Percentiles rank a stretch among this genome's conserved stretches.
These are phyloP conservation scores for Anthonomus grandis DNA, from an alignment of 1,140 invertebrate genomes.

Conservation along the genomic window DNA sequence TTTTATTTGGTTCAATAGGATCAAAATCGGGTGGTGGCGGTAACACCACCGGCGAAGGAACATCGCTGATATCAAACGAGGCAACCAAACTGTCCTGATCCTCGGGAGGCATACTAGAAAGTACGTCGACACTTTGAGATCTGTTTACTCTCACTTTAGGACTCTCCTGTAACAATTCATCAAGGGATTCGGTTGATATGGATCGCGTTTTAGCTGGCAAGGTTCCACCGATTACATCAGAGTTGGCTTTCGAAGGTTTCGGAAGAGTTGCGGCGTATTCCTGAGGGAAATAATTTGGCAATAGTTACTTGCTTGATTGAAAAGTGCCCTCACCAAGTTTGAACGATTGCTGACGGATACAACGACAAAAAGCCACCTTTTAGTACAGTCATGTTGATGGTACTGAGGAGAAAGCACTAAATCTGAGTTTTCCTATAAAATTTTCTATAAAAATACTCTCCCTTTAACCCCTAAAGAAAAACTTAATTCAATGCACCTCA, in stretches of 20 bases:
- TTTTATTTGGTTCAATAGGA: not conserved
- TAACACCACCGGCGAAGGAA: not conserved
- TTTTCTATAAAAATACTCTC: too few relatives aligned
- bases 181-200: slow-evolving; percentile 11
- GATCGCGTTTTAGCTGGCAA: slow-evolving; percentile 10
- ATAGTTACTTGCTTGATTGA: not conserved
- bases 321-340: too few relatives aligned
- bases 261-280: slow-evolving; percentile 32
- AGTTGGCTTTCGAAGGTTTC: slow-evolving; percentile 24
- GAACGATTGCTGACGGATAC: too few relatives aligned
- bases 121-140: slow-evolving; percentile 6
- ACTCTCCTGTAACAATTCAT: too few relatives aligned
- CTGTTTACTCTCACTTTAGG: too few relatives aligned
- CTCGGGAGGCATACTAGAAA: too few relatives aligned
- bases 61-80: not conserved
- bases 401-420: too few relatives aligned
- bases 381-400: too few relatives aligned
- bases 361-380: too few relatives aligned
- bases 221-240: slow-evolving; percentile 25
- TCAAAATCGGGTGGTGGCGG: not conserved
- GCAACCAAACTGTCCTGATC: not conserved
- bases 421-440: too few relatives aligned
- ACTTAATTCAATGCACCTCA: too few relatives aligned
- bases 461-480: too few relatives aligned
- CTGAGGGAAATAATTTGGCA: slow-evolving; percentile 17